Percentiles rank a stretch among this genome's conserved stretches.
Conservation (phyloP, 1,140 invertebrate species). For the Phenacoccus solenopsis region DNA sequence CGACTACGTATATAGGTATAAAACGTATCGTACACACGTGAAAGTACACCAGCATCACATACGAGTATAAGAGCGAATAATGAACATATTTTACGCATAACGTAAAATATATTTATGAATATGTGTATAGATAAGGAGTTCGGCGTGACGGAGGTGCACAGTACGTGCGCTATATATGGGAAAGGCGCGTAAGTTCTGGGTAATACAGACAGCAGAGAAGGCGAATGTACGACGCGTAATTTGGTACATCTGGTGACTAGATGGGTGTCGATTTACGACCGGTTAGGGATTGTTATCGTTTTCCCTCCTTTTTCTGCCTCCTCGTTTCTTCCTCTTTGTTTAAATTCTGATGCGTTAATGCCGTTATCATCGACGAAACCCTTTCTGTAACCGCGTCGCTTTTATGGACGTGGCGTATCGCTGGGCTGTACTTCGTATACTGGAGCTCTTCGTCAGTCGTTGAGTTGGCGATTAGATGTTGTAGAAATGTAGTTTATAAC, state of each 20-base stretch:
- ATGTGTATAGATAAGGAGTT: neutral
- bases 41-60: too few species aligned
- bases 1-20: too few species aligned
- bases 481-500: too few species aligned
- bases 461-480: too few species aligned
- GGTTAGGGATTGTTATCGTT: slow-evolving; percentile 1
- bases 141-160: neutral
- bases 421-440: too few species aligned
- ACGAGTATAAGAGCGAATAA: neutral
- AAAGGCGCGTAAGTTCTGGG: too few species aligned
- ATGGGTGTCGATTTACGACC: slow-evolving; percentile 1
- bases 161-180: neutral
- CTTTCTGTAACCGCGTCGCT: too few species aligned
- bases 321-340: neutral
- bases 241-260: neutral
- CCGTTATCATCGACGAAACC: neutral
- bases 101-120: neutral
- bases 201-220: neutral
- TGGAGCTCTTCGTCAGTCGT: too few species aligned
- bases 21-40: too few species aligned
- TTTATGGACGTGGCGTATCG: too few species aligned
- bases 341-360: slow-evolving; percentile 2
- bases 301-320: neutral
- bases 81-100: neutral
- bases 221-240: neutral